Conservation (phyloP, 23 tunicate species). For the Trididemnum miniatum region DNA sequence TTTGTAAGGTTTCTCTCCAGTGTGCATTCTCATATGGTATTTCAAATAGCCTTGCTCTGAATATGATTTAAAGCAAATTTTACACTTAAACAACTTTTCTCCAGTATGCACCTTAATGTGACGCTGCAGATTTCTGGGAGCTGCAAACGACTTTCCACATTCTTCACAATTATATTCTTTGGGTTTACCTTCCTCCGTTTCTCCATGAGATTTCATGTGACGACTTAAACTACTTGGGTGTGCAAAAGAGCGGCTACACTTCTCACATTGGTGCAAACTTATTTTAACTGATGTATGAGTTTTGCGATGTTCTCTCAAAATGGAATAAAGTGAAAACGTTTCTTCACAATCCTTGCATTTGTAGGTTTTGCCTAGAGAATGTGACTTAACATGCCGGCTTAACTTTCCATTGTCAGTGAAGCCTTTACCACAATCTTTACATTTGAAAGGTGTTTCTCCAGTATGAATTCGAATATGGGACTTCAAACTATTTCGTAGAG, state of each 20-base stretch:
- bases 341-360: neutral
- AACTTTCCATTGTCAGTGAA: slow-evolving; percentile 4
- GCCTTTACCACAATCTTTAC: neutral
- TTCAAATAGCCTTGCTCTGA: slow-evolving; percentile 10
- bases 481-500: neutral
- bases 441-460: slow-evolving; percentile 2
- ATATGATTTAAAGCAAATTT: neutral
- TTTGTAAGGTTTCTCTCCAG: neutral
- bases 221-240: neutral
- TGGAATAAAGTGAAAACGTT: neutral
- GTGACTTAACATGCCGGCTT: neutral
- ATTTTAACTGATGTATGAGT: no score
- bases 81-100: neutral
- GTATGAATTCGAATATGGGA: neutral
- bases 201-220: neutral
- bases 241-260: neutral
- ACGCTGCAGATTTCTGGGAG: neutral
- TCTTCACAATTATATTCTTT: neutral
- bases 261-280: neutral
- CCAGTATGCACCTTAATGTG: slow-evolving; percentile 2
- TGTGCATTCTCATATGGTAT: slow-evolving; percentile 7
- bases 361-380: neutral
- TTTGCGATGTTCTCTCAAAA: neutral
- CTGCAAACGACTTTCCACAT: neutral
- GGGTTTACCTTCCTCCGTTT: neutral